A percentile compares a stretch with the other conserved stretches of the same genome.
Conservation (phyloP, 2,888 invertebrate species). For the Endotricha flammealis region DNA sequence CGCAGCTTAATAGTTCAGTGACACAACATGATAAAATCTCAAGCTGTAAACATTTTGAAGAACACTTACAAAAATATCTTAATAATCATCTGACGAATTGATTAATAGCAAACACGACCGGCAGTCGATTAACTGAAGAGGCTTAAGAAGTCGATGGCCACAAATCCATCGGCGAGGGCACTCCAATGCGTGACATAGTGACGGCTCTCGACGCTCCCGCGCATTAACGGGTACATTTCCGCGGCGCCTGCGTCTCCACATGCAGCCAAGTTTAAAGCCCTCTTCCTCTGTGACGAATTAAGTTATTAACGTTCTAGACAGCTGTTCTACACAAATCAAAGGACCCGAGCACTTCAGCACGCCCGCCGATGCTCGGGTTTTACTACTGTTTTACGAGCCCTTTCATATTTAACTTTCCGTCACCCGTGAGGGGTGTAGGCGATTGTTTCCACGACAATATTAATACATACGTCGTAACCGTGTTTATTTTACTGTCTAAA, state of each 20-base stretch:
- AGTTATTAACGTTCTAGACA: slow-evolving; percentile 74
- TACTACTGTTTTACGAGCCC: slow-evolving; percentile 68
- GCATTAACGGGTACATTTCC: slow-evolving; percentile 51
- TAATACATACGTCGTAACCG: slow-evolving; percentile 60
- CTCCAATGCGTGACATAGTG: slow-evolving; percentile 29
- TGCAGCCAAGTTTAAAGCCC: slow-evolving; percentile 56
- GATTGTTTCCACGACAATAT: slow-evolving; percentile 69
- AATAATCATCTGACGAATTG: slow-evolving; percentile 29
- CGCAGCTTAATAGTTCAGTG: no score
- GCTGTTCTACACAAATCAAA: slow-evolving; percentile 76
- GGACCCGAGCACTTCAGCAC: slow-evolving; percentile 55
- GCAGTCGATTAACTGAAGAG: slow-evolving; percentile 50
- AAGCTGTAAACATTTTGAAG: background rate
- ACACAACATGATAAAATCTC: no score
- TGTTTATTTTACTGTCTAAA: slow-evolving; percentile 51
- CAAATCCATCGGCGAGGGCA: slow-evolving; percentile 57
- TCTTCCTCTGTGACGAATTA: slow-evolving; percentile 76
- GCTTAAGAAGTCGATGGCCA: slow-evolving; percentile 48
- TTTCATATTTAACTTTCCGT: slow-evolving; percentile 69
- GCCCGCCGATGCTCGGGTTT: slow-evolving; percentile 55
- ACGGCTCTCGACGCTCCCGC: slow-evolving; percentile 39
- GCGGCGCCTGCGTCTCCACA: slow-evolving; percentile 60
- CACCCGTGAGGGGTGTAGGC: slow-evolving; percentile 35
- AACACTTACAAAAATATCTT: slow-evolving; percentile 16
- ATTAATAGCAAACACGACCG: slow-evolving; percentile 49